phyloP scores from a whole-genome alignment of 1,140 invertebrate genomes.

The Dendrolimus kikuchii region DNA sequence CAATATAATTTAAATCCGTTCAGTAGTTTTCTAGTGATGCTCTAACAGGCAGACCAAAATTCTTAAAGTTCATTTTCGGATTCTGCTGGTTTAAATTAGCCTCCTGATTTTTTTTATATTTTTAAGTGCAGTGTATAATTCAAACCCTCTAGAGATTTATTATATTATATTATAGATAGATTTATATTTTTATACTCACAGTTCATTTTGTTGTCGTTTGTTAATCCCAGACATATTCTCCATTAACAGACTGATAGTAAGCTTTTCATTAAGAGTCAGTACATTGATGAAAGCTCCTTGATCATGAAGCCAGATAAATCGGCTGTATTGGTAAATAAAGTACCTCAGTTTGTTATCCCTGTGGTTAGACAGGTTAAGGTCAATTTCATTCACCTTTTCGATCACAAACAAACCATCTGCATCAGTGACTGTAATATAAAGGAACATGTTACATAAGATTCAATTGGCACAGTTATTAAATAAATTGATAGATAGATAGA shows the following conservation, averaged over 20 bases:
- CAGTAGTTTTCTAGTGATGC: too few species aligned
- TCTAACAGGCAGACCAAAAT: too few species aligned
- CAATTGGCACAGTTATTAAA: too few species aligned
- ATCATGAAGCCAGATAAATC: constrained; percentile 71
- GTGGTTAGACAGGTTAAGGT: constrained; percentile 61
- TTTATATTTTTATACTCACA: constrained; percentile 43
- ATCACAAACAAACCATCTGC: constrained; percentile 56
- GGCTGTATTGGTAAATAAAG: constrained; percentile 71
- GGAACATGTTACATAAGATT: too few species aligned
- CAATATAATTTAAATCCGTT: too few species aligned
- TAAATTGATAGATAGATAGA: neutral
- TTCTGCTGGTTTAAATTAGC: too few species aligned
- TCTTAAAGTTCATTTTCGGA: too few species aligned
- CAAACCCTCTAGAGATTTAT: too few species aligned
- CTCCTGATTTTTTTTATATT: too few species aligned
- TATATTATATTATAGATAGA: neutral
- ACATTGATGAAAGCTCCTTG: constrained; percentile 66
- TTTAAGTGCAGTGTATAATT: too few species aligned
- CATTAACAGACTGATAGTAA: constrained; percentile 65
- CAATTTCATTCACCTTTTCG: constrained; percentile 53
- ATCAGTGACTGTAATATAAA: constrained; percentile 49
- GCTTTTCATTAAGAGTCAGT: constrained; percentile 65
- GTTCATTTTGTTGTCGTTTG: constrained; percentile 68
- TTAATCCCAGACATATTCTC: constrained; percentile 68
- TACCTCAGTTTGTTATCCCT: constrained; percentile 61